These are phyloP conservation scores for Ictalurus punctatus DNA, from an alignment of 2,113 vertebrate species.

Conservation along the genomic window DNA sequence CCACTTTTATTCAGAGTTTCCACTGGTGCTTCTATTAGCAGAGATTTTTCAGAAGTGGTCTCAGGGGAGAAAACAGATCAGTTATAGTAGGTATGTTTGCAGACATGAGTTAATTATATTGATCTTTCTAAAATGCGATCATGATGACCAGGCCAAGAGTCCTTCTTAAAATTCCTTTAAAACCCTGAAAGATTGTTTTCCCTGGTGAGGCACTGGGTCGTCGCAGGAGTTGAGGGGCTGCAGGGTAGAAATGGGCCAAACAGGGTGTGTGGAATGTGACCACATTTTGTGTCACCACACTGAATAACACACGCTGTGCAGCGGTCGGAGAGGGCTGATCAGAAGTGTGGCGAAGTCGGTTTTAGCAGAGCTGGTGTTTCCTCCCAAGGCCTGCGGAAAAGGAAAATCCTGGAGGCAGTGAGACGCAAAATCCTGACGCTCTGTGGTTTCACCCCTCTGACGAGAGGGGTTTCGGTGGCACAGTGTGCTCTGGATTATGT, in stretches of 20 bases:
- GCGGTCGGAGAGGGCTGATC: slow-evolving; percentile 55
- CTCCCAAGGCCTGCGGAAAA: slow-evolving; percentile 30
- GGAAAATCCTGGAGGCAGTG: slow-evolving; percentile 42
- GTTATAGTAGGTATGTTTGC: slow-evolving; percentile 32
- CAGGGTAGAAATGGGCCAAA: slow-evolving; percentile 49
- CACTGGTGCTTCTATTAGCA: slow-evolving; percentile 8
- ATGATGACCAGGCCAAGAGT: slow-evolving; percentile 38
- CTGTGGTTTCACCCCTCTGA: slow-evolving; percentile 42
- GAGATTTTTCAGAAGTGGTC: slow-evolving; percentile 14
- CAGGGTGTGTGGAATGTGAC: slow-evolving; percentile 59
- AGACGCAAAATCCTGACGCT: slow-evolving; percentile 42
- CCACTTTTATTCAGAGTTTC: slow-evolving; percentile 15
- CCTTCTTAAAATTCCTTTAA: slow-evolving; percentile 63
- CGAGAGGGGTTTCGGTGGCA: slow-evolving; percentile 25
- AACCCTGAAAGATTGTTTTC: slow-evolving; percentile 58
- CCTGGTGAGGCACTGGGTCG: slow-evolving; percentile 25
- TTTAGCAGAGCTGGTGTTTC: slow-evolving; percentile 46
- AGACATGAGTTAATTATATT: slow-evolving; percentile 40
- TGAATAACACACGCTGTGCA: slow-evolving; percentile 62
- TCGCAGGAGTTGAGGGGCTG: slow-evolving; percentile 55
- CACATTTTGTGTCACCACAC: slow-evolving; percentile 61
- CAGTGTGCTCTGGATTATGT: slow-evolving; percentile 43
- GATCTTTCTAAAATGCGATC: slow-evolving; percentile 37
- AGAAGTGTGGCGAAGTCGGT: slow-evolving; percentile 55
- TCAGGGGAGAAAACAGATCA: slow-evolving; percentile 46